Evolutionary conservation across 2,113 vertebrate species (phyloP), one percentile per base, ranked within the genome.

Genomic region (Lasiurus borealis): DNA sequence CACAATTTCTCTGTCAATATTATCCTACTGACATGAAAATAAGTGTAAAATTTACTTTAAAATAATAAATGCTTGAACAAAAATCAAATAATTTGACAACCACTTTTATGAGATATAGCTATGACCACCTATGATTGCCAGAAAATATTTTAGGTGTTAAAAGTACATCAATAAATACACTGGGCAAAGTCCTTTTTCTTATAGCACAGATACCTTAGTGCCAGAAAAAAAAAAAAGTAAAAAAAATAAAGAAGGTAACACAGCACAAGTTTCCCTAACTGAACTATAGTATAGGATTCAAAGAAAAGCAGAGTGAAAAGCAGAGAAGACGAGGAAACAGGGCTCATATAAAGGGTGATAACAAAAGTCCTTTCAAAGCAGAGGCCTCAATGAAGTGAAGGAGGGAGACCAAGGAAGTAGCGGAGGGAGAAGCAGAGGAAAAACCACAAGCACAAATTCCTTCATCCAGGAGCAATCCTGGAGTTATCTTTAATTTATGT

Each of bases 1-100:
- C 19, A 78, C 16, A 71, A 5, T 75, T 44, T 83, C 6, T 88
- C 36, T 77, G 25, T 84, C 46, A 48, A 59, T 59, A 83, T 88
- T 59, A 80, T 83, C 14, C 0, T 75, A 62, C 29, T 64, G 29
- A 59, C n/a, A 44, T 69, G 12, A 91, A 68, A 77, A 50, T 73
- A 72, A 92, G 11, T 50, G n/a, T 13, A 71, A 85, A 90, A 36
- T 44, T 95, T 68, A 78, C 21, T 81, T 93, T 81, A 2, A 93
- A 94, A 87, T 83, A 87, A 69, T 62, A 69, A 90, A 66, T 18
- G 15, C 4, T 66, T 66, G 44, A 84, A n/a, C 8, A 84, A 72
- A 87, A 87, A 44, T 44, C 18, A n/a, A 72, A 31, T 2, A 36
- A 87, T 25, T 59, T 25, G 31, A 62, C 10, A 66, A 23, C 40